Percentiles rank a stretch among this genome's conserved stretches.
These are phyloP conservation scores for Gnatocerus cornutus DNA, from an alignment of 2,888 invertebrate species.

Conservation along the genomic window DNA sequence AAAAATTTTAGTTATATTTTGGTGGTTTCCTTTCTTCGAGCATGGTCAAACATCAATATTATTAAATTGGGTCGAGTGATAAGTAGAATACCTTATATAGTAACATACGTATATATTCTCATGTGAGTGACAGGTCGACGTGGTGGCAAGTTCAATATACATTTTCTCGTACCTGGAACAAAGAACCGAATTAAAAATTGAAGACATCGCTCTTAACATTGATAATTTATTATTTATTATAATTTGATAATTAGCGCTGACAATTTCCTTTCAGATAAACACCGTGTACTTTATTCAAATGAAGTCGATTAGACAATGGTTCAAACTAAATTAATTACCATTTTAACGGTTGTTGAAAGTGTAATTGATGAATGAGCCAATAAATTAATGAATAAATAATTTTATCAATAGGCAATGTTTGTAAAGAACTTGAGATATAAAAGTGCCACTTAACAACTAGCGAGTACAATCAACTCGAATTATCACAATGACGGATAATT, in stretches of 20 bases:
- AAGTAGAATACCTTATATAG: slow-evolving; percentile 37
- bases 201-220: slow-evolving; percentile 15
- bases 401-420: slow-evolving; percentile 40
- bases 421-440: slow-evolving; percentile 37
- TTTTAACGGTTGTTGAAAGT: slow-evolving; percentile 47
- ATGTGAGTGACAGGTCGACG: slow-evolving; percentile 10
- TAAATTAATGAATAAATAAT: slow-evolving; percentile 52
- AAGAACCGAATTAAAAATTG: slow-evolving; percentile 40
- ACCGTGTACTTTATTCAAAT: slow-evolving; percentile 34
- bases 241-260: slow-evolving; percentile 42
- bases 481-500: slow-evolving; percentile 33
- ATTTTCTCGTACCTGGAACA: slow-evolving; percentile 43
- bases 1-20: not conserved
- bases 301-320: slow-evolving; percentile 43
- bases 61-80: slow-evolving; percentile 28
- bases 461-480: slow-evolving; percentile 25
- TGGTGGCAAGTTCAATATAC: slow-evolving; percentile 33
- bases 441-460: slow-evolving; percentile 34
- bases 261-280: slow-evolving; percentile 39
- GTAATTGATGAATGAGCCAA: slow-evolving; percentile 48
- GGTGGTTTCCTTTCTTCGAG: not conserved
- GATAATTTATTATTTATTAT: slow-evolving; percentile 45
- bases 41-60: not conserved
- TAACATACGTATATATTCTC: slow-evolving; percentile 36
- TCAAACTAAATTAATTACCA: slow-evolving; percentile 48